Conservation (phyloP, 2,888 invertebrate species). For the Limnephilus marmoratus region DNA sequence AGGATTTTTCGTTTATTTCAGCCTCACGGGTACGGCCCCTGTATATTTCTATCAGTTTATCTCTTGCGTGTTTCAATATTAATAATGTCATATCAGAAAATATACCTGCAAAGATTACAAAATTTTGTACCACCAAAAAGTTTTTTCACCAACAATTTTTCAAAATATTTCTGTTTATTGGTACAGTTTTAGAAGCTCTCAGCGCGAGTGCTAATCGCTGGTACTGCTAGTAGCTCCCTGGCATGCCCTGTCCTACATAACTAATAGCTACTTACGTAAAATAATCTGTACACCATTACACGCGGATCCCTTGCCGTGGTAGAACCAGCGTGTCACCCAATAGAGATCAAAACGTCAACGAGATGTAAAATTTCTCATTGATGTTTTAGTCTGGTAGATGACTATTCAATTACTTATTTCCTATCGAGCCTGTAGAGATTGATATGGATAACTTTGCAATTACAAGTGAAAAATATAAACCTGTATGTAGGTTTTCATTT, state of each 20-base stretch:
- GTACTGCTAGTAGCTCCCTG: not conserved
- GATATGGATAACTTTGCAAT: not conserved
- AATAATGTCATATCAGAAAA: too few relatives aligned
- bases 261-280: not conserved
- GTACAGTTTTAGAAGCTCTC: not conserved
- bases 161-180: not conserved
- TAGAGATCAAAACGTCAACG: constrained; percentile 2
- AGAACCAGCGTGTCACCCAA: not conserved
- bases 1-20: too few relatives aligned
- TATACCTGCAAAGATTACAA: too few relatives aligned
- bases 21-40: too few relatives aligned
- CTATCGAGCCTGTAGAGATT: not conserved
- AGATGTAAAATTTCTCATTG: not conserved
- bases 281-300: not conserved
- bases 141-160: too few relatives aligned
- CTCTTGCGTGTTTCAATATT: too few relatives aligned
- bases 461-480: not conserved
- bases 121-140: too few relatives aligned
- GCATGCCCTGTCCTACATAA: not conserved
- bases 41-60: too few relatives aligned
- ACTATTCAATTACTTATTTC: not conserved
- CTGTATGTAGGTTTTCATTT: too few relatives aligned
- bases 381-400: not conserved
- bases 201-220: not conserved
- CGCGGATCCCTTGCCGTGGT: not conserved